These are phyloP conservation scores for Triops longicaudatus DNA, from an alignment of 1,140 invertebrate genomes.

Conservation along the genomic window DNA sequence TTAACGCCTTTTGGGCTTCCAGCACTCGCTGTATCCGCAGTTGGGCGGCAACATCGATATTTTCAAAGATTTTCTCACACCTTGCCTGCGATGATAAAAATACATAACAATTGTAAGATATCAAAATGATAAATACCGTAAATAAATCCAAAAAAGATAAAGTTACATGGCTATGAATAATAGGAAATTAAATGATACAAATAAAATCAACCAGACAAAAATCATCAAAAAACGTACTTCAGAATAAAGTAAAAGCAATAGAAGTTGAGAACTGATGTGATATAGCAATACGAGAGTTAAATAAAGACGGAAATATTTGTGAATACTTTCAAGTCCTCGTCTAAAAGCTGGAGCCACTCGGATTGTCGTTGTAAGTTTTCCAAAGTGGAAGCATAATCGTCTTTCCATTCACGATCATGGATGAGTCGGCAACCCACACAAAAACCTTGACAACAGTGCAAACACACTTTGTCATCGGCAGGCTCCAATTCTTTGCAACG, in stretches of 20 bases:
- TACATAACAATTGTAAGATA: no score
- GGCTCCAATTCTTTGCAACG: constrained; percentile 3
- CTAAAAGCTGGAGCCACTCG: constrained; percentile 17
- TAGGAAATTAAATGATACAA: no score
- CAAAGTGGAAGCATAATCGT: constrained; percentile 34
- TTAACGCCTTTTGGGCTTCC: constrained; percentile 31
- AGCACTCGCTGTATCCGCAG: constrained; percentile 32
- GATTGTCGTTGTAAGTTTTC: neutral
- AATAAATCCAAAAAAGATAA: no score
- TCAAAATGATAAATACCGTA: no score
- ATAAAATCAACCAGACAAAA: no score
- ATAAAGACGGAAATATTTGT: neutral
- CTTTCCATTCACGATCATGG: constrained; percentile 47
- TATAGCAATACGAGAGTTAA: no score
- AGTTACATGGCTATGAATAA: no score
- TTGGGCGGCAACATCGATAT: constrained; percentile 34
- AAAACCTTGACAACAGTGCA: constrained; percentile 45
- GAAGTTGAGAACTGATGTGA: no score
- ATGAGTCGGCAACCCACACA: constrained; percentile 41
- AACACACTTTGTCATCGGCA: constrained; percentile 42
- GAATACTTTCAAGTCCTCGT: constrained; percentile 19
- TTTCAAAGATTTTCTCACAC: constrained; percentile 31
- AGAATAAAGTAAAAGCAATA: no score
- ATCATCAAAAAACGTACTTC: no score
- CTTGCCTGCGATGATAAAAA: neutral